A percentile compares a stretch with the other conserved stretches of the same genome.
phyloP scores from a whole-genome alignment of 2,888 invertebrate species.

The Leucoma salicis region DNA sequence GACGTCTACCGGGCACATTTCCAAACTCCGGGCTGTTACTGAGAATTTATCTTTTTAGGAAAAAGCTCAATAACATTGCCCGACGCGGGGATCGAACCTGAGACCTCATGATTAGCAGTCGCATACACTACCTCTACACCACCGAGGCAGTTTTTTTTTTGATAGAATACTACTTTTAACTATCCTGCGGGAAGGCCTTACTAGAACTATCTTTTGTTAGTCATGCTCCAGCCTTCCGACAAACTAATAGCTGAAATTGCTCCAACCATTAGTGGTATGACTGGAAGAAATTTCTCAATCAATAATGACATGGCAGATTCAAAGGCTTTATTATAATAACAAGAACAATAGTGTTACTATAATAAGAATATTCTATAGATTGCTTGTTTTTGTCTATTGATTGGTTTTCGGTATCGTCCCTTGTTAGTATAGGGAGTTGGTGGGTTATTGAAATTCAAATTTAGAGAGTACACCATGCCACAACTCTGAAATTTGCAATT shows the following conservation, averaged over 20 bases:
- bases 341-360: slow-evolving; percentile 24
- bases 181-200: too few relatives aligned
- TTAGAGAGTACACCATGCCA: slow-evolving; percentile 11
- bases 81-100: too few relatives aligned
- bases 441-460: slow-evolving; percentile 36
- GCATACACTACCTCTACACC: too few relatives aligned
- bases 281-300: slow-evolving; percentile 23
- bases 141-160: too few relatives aligned
- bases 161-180: too few relatives aligned
- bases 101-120: too few relatives aligned
- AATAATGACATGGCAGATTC: slow-evolving; percentile 32
- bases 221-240: neutral
- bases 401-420: slow-evolving; percentile 27
- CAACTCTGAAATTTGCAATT: slow-evolving; percentile 16
- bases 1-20: too few relatives aligned
- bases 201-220: too few relatives aligned
- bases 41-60: too few relatives aligned
- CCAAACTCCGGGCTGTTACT: too few relatives aligned
- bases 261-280: slow-evolving; percentile 21
- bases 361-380: slow-evolving; percentile 33
- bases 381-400: slow-evolving; percentile 38
- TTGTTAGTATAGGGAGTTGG: slow-evolving; percentile 19
- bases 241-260: slow-evolving; percentile 7
- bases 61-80: too few relatives aligned
- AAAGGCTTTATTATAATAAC: slow-evolving; percentile 24